phyloP scores from a whole-genome alignment of 2,797 vertebrate species.

The Eidolon dupreanum region DNA sequence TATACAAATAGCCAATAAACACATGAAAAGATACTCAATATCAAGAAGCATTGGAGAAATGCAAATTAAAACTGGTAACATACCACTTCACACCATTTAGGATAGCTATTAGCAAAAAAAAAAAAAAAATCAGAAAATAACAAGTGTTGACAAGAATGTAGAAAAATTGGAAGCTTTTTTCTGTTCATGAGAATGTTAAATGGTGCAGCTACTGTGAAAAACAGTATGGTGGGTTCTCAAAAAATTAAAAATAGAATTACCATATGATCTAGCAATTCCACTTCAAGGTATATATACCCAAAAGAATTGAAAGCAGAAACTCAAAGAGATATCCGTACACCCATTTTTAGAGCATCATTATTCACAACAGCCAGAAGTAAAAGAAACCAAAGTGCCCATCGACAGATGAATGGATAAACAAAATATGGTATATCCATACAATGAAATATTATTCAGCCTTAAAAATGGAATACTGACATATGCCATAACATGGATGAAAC shows the following conservation, averaged over 20 bases:
- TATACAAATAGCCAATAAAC: not conserved
- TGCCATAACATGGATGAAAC: not conserved
- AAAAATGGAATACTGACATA: not conserved
- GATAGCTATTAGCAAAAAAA: not conserved
- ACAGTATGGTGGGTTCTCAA: not conserved
- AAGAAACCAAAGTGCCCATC: not conserved
- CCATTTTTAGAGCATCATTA: not conserved
- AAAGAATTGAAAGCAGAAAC: not conserved
- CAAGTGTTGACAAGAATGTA: not conserved
- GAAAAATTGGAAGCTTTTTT: not conserved
- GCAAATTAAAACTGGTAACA: not conserved
- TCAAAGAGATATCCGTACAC: not conserved
- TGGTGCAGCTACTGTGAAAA: not conserved
- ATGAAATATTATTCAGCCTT: not conserved
- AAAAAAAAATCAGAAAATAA: not conserved
- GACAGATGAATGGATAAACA: not conserved
- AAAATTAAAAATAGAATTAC: not conserved
- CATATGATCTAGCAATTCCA: not conserved
- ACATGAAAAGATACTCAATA: not conserved
- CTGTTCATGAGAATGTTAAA: not conserved
- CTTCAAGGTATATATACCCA: not conserved
- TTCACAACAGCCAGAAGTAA: not conserved
- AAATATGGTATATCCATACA: not conserved
- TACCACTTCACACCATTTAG: not conserved
- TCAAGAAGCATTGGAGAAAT: not conserved